phyloP scores from a whole-genome alignment of 2,888 invertebrate genomes.

The Eristalis tenax region DNA sequence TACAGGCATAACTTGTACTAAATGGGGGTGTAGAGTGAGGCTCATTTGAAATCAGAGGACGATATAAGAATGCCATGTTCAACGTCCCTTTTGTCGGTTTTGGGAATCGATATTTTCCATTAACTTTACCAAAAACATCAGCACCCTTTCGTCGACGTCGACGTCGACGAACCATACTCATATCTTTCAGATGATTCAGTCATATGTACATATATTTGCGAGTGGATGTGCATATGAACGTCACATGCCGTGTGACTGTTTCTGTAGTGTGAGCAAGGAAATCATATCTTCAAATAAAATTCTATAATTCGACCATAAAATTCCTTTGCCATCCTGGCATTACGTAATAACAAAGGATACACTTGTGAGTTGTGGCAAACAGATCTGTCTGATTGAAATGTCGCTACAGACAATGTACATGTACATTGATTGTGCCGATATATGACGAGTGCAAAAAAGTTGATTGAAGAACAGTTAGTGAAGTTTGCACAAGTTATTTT shows the following conservation, averaged over 20 bases:
- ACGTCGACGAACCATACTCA: constrained; percentile 28
- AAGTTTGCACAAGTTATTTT: too few relatives aligned
- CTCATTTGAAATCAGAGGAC: constrained; percentile 40
- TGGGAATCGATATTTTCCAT: constrained; percentile 64
- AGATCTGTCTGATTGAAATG: neutral
- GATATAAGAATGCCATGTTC: constrained; percentile 8
- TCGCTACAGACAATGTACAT: neutral
- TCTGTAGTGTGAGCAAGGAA: constrained; percentile 11
- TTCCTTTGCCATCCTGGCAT: constrained; percentile 26
- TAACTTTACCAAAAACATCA: constrained; percentile 51
- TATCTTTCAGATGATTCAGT: neutral
- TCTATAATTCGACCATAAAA: constrained; percentile 15
- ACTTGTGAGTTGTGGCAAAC: neutral
- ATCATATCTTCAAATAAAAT: constrained; percentile 53
- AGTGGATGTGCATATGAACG: neutral
- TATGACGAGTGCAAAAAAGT: too few relatives aligned
- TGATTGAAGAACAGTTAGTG: too few relatives aligned
- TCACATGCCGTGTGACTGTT: constrained; percentile 5
- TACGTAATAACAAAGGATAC: constrained; percentile 16
- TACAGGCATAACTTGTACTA: neutral
- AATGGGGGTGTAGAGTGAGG: constrained; percentile 5
- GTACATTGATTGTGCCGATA: neutral
- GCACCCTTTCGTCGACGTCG: constrained; percentile 45
- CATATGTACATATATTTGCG: neutral
- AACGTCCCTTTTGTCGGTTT: constrained; percentile 29